Evolutionary conservation across 2,113 vertebrate species (phyloP), one percentile per base, ranked within the genome.

Genomic region (Cariama cristata): DNA sequence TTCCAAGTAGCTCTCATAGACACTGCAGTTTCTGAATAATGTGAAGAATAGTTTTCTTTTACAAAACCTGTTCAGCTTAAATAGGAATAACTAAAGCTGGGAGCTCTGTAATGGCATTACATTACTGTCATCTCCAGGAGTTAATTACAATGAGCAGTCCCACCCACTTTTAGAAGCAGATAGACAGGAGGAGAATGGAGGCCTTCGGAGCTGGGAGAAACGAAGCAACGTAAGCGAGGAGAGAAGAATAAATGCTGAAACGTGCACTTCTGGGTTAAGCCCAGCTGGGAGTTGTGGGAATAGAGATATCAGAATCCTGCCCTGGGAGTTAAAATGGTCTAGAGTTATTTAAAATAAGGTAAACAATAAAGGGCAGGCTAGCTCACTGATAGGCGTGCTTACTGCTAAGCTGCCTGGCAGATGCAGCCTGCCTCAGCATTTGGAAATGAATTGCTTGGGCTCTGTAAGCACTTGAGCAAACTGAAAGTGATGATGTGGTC

Each of bases 101-200:
- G 87, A 95, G 92, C 87, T 96, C 90, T 93, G n/a, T 97, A 93
- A 96, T 69, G 93, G 85, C 84, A 94, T 93, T 96, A 75, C 97
- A 94, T 97, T 96, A 94, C 92, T 97, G 96, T 97, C 97, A 95
- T 97, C 85, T 93, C 45, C 32, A 24, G 62, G 69, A 94, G 66
- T 96, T 97, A 93, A 96, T 95, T 96, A 82, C 77, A 85, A 38
- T 79, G 91, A 97, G 80, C 86, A 53, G 89, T 93, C 69, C 91
- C 91, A 93, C 95, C 95, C 86, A 72, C 94, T 95, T 95, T 68
- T 91, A 94, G 86, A 79, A 81, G 69, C 80, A 91, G 83, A 93
- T 47, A 95, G 96, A 95, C 93, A 93, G 79, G 74, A 74, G 45
- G 67, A 96, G 96, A 96, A 95, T 94, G 84, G 89, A 81, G 49